Evolutionary conservation across 2,113 vertebrate species (phyloP), one percentile per base, ranked within the genome.

Genomic region (Spermophilus dauricus): DNA sequence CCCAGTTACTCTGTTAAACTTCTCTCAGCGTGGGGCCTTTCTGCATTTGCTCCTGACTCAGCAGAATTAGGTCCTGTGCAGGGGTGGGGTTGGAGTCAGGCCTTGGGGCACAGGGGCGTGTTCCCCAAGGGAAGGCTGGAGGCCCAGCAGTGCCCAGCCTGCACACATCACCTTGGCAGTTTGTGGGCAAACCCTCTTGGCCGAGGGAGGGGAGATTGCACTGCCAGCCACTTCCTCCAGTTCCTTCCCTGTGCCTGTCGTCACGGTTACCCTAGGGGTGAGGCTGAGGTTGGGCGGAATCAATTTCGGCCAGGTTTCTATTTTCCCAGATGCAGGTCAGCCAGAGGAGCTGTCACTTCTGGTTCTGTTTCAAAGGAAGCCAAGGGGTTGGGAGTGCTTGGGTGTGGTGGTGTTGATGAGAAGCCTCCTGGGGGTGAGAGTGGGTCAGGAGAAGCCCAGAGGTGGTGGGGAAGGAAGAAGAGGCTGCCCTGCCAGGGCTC

Each of bases 121-220:
- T 78, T 32, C 93, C 69, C 78, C 0, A 1, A 28, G 32, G 22
- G 58, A 58, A 51, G 67, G 53, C 45, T 1, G 0, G 42, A 58
- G 72, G 83, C 80, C 70, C 1, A 2, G 88, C 69, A 48, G 84
- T 9, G 37, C 85, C 76, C 82, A 37, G 93, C 75, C 96, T 97
- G 93, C 94, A 88, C 77, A 86, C 84, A 78, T 95, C 72, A 87
- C 94, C 92, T 95, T 86, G 97, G 94, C 98, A 98, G 98, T 98
- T 98, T 98, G 97, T 97, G 98, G 98, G 97, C 97, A 98, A 96
- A 98, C 92, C 94, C 96, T 95, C 94, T 76, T 53, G 94, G 92
- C 96, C 5, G 14, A 90, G 75, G 85, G 96, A 90, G 80, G 85
- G 96, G 90, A 95, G 95, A 94, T 97, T 97, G 96, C 98, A 13